These are phyloP conservation scores for Drosophila carrolli DNA, from an alignment of 1,140 invertebrate genomes.

Conservation along the genomic window DNA sequence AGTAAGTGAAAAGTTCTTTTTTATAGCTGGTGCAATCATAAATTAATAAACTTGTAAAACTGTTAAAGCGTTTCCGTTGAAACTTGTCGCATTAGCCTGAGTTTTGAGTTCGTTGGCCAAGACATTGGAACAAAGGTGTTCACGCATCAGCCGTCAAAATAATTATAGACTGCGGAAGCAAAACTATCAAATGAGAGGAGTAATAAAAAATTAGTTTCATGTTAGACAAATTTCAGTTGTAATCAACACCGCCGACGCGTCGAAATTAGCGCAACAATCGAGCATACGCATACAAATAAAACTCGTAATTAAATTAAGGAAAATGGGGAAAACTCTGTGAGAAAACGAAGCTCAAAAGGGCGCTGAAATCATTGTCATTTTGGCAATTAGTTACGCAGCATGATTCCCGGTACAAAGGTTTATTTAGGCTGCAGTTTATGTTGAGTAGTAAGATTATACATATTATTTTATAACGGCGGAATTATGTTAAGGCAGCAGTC, in stretches of 20 bases:
- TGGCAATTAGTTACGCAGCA: slow-evolving; percentile 71
- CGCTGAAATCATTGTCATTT: slow-evolving; percentile 31
- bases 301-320: slow-evolving; percentile 76
- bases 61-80: slow-evolving; percentile 61
- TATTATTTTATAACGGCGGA: slow-evolving; percentile 35
- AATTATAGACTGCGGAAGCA: slow-evolving; percentile 52
- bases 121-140: slow-evolving; percentile 52
- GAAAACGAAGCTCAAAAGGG: slow-evolving; percentile 31
- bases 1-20: neutral
- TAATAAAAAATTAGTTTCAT: slow-evolving; percentile 65
- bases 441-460: slow-evolving; percentile 6
- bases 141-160: slow-evolving; percentile 71
- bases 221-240: slow-evolving; percentile 45
- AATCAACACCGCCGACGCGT: slow-evolving; percentile 65
- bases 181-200: slow-evolving; percentile 46
- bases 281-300: slow-evolving; percentile 47
- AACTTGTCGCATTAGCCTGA: slow-evolving; percentile 30
- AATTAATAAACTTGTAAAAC: slow-evolving; percentile 76
- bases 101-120: slow-evolving; percentile 57
- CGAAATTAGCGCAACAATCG: slow-evolving; percentile 71
- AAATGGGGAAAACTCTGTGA: slow-evolving; percentile 43
- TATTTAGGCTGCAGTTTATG: slow-evolving; percentile 17
- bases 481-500: slow-evolving; percentile 11
- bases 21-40: slow-evolving; percentile 33
- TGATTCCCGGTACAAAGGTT: slow-evolving; percentile 55